Base-by-base conservation (phyloP, 2,113 vertebrate species). In the Phrynosoma platyrhinos region DNA sequence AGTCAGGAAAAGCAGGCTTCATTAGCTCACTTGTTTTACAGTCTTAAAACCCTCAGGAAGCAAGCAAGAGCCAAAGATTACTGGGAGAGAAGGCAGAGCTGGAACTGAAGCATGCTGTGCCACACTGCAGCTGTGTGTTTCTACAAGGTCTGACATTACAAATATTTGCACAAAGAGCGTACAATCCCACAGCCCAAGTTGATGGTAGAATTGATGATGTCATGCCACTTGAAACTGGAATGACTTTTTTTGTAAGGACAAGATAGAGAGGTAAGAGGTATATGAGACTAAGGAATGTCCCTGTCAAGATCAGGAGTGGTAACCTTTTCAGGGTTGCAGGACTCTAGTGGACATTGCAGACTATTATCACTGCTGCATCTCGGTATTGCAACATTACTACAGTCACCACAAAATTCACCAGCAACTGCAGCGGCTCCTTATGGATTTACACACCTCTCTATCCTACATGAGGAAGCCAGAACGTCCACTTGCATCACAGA, bases 1-100 rank as follows among this genome's bases (percentile, higher is more conserved):
- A 91, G 84, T 87, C 86, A 78, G 75, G 86, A 89, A 91, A 92
- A 72, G 58, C 71, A 77, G 90, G 89, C 85, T 92, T 94, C 89
- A 89, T 90, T 87, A 89, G 85, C 83, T 91, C 69, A 85, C 90
- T 79, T 80, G 72, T 89, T 90, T 91, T 53, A 83, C 82, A 91
- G 86, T 87, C 88, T 81, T 77, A 77, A 94, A 68, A 66, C 87
- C 84, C 89, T 83, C 55, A 83, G 79, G 84, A 94, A 92, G 76
- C 8, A 58, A 88, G 79, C 58, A 81, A 69, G 83, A 92, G 89
- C n/a, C 55, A 55, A 88, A 76, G 58, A 64, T 53, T 90, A 25
- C 82, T 42, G 40, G 83, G 69, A 85, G 2, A 2, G 86, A 40
- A 92, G 90, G 93, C 12, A 62, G 18, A 1, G 2, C 30, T n/a